Base-by-base conservation (phyloP, 2,113 vertebrate species). In the Tyrannus savana region DNA sequence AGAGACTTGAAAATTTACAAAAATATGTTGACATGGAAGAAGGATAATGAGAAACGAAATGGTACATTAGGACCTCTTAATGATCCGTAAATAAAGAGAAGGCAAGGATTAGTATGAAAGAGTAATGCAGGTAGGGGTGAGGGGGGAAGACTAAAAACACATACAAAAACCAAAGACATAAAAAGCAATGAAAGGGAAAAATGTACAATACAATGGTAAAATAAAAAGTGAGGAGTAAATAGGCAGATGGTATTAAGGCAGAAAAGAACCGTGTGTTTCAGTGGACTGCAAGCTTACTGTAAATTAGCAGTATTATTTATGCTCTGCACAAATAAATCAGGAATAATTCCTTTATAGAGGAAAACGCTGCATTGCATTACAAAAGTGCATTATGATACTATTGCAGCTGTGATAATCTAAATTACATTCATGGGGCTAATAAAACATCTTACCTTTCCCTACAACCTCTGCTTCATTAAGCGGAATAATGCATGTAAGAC, bases 351-450 rank as follows among this genome's bases (percentile, higher is more conserved):
- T 95, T 83, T 90, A 77, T 60, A 60, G 19, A 50, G 37, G 41
- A 95, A 90, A 95, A 90, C 19, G 67, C 60, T 90, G 37, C 86
- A 80, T 59, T 89, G 76, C 60, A 59, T 88, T 92, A 39, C 53
- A 78, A 64, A 92, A 93, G 49, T 83, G 71, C 44, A 56, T 89
- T 89, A 92, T 86, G 68, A 37, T 41, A 73, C 50, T 90, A 64
- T 92, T 90, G 80, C 63, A 95, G 83, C 63, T 89, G 63, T 76
- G 67, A 94, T 92, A 89, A 93, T 89, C 83, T 83, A 73, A 76
- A 96, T 88, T 94, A 69, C 84, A 79, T 94, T 96, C 89, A 88
- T 30, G 55, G 83, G 63, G 27, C 79, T 92, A 92, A 93, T 92
- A 90, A 90, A 96, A 79, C 49, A 84, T 73, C 49, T 73, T 86